Evolutionary conservation across 2,113 vertebrate species (phyloP), one percentile per base, ranked within the genome.

Genomic region (Callorhinus ursinus): DNA sequence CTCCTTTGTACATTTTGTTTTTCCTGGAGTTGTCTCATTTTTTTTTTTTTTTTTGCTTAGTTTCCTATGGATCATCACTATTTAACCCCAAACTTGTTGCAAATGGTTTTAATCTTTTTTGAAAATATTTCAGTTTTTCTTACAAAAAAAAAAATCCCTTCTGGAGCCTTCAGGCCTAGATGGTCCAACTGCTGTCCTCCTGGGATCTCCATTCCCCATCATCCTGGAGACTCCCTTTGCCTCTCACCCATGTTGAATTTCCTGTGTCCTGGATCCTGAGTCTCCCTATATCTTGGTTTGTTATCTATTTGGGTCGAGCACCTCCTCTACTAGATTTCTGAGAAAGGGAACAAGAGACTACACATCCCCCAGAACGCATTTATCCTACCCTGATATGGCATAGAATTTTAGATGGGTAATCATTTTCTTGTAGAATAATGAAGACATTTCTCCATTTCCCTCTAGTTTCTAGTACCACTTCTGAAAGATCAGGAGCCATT

Each of bases 11-110:
- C 28, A 15, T 26, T 84, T 93, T 61, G 53, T 55, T 61, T 76
- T 51, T 53, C 28, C 76, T 74, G 19, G 33, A 49, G 22, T 69
- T 28, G 16, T 36, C 28, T 88, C 61, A 10, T 89, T 67, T 55
- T 89, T 95, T 84, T 74, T 3, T 39, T 92, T 89, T 67, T 55
- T 89, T 95, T 84, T 74, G 3, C 39, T 96, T 92, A 16, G 7
- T 95, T 96, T 96, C 80, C n/a, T 84, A 11, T 46, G 1, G 53
- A 46, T 39, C 53, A 88, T 36, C 51, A 63, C 5, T 59, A 71
- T 90, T 86, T 53, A 96, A 53, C 2, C 7, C 26, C 22, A 15
- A 51, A 77, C 1, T 1, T 42, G 84, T 89, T 63, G 28, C 42
- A 24, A 53, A 49, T 53, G 36, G 10, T 74, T 93, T 82, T 81